These are phyloP conservation scores for Myotis davidii DNA, from an alignment of 2,113 vertebrate species.

Conservation along the genomic window DNA sequence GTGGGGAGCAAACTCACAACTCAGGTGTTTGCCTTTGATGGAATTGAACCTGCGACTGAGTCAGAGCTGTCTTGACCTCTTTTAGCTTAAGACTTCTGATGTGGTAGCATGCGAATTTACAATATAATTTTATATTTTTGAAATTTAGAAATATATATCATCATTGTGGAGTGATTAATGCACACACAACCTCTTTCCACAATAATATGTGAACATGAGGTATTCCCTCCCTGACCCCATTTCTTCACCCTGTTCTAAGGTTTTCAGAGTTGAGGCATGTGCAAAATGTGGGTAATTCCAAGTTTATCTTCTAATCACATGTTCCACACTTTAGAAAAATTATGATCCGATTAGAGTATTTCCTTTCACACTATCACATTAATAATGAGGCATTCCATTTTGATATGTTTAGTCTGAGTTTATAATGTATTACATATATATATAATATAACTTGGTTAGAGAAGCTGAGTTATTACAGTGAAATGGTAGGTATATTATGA, in stretches of 20 bases:
- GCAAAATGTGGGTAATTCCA: background rate
- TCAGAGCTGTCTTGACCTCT: background rate
- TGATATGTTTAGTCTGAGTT: background rate
- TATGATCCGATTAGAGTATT: background rate
- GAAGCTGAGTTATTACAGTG: background rate
- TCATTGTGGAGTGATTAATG: background rate
- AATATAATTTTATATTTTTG: background rate
- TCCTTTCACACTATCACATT: background rate
- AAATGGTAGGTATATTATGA: background rate
- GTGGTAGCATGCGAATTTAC: background rate
- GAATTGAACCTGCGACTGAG: no score
- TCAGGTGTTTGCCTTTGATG: no score
- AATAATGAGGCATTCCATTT: background rate
- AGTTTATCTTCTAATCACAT: background rate
- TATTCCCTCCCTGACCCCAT: no score
- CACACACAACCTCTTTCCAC: rapidly evolving
- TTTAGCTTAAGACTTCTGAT: background rate
- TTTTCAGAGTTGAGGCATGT: background rate
- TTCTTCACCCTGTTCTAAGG: background rate
- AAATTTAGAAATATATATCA: background rate
- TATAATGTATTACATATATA: background rate
- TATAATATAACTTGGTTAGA: background rate
- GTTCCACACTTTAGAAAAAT: background rate
- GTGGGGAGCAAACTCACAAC: no score
- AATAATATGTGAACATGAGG: no score